Evolutionary conservation across 2,888 invertebrate species (phyloP).

Genomic region (Malthinus flaveolus): DNA sequence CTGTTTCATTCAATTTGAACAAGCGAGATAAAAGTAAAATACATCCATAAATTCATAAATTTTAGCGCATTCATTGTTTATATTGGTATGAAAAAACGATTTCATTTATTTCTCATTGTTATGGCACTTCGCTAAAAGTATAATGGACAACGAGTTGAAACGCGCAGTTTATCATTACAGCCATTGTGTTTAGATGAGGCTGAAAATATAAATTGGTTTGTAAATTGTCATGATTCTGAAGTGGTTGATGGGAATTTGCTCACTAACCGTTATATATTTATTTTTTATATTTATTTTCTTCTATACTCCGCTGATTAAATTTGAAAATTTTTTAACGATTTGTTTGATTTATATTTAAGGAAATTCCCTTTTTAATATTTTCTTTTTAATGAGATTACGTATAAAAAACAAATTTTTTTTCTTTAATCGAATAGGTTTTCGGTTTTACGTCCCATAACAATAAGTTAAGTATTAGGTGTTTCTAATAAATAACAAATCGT

Average conservation of each 20-base stretch:
- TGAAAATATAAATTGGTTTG: slow-evolving; percentile 47
- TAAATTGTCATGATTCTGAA: slow-evolving; percentile 39
- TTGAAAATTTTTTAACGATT: slow-evolving; percentile 4
- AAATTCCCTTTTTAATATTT: too few relatives aligned
- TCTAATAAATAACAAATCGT: too few relatives aligned
- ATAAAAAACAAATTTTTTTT: too few relatives aligned
- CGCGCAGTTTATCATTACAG: slow-evolving; percentile 44
- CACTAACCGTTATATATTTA: slow-evolving; percentile 7
- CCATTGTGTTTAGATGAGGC: slow-evolving; percentile 44
- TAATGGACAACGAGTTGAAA: slow-evolving; percentile 43
- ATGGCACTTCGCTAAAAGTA: slow-evolving; percentile 42
- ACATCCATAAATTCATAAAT: slow-evolving; percentile 32
- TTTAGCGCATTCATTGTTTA: slow-evolving; percentile 33
- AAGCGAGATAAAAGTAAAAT: slow-evolving; percentile 24
- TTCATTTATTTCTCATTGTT: slow-evolving; percentile 44
- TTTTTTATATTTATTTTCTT: slow-evolving; percentile 14
- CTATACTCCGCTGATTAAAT: slow-evolving; percentile 5
- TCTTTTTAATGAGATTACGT: too few relatives aligned
- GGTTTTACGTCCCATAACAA: too few relatives aligned
- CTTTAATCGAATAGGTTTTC: too few relatives aligned
- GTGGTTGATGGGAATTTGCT: slow-evolving; percentile 21
- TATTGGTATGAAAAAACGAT: slow-evolving; percentile 39
- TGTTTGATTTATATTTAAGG: background rate
- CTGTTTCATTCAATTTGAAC: slow-evolving; percentile 29
- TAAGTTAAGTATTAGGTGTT: too few relatives aligned